Evolutionary conservation across 2,888 invertebrate genomes (phyloP), one percentile per base, ranked within the genome.

Genomic region (Agriotes lineatus): DNA sequence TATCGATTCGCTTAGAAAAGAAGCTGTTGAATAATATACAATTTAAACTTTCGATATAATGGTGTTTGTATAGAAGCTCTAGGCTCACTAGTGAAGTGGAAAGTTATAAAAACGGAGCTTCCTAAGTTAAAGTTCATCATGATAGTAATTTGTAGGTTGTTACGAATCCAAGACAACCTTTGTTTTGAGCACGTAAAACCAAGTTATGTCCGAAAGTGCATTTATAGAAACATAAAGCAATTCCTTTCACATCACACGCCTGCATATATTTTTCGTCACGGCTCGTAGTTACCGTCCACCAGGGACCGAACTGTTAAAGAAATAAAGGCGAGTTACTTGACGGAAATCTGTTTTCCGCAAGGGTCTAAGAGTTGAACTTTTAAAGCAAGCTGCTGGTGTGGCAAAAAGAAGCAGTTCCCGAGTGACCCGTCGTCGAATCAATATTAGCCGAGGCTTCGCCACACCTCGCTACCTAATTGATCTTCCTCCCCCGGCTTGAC

Each of bases 391-490:
- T 56, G 35, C 39, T 45, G 33, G 45, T 35, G 60, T 37, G 50
- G 60, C 48, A 37, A 60, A 60, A 50, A 50, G 37, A 42, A 44
- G 44, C 42, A 56, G 59, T 44, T 62, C 52, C 48, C 50, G 62
- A 62, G 48, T 62, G 62, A 62, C 62, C 62, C 37, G 39, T 54
- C 62, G 62, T 42, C 39, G 45, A 64, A 64, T 64, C 56, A 64
- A 64, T 64, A 64, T 57, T 64, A 64, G 19, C 44, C 57, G 20
- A 57, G 45, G 48, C 57, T 64, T 64, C 44, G 64, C 64, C 64
- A 64, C 64, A 64, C 64, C 64, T 64, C 33, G 39, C 61, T 57
- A 57, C 57, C 64, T 64, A 64, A 64, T 64, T 64, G 64, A 64
- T 64, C 64, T 64, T 57, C 48, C 45, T 64, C 63, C 52, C 54